These are phyloP conservation scores for Hetaerina americana DNA, from an alignment of 1,140 invertebrate genomes.

Conservation along the genomic window DNA sequence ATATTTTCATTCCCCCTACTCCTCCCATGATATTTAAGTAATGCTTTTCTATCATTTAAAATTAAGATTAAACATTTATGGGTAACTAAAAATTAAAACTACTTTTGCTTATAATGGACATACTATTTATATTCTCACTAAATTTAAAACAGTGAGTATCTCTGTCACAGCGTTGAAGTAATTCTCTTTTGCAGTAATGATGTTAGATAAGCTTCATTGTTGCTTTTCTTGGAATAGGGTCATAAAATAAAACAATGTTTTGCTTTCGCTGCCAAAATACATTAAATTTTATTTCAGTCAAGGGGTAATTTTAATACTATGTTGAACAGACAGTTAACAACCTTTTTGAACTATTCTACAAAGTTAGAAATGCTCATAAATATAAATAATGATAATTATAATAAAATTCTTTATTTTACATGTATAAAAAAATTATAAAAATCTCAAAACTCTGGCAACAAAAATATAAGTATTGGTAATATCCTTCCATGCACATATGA, in stretches of 20 bases:
- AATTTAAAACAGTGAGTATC: too few species aligned
- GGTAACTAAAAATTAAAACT: too few species aligned
- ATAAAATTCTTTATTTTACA: slow-evolving; percentile 1
- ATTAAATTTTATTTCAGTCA: slow-evolving; percentile 1
- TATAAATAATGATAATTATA: slow-evolving; percentile 1
- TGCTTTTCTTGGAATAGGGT: neutral
- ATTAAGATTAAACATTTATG: too few species aligned
- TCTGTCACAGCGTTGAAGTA: too few species aligned
- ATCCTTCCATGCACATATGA: neutral
- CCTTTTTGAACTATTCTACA: neutral
- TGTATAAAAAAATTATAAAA: neutral
- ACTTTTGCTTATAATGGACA: too few species aligned
- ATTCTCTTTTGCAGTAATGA: too few species aligned
- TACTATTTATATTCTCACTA: too few species aligned
- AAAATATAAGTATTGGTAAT: slow-evolving; percentile 1
- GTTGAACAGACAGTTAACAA: neutral
- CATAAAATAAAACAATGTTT: neutral
- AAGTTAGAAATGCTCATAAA: neutral
- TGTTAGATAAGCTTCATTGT: too few species aligned
- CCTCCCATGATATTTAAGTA: too few species aligned
- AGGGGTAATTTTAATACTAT: neutral
- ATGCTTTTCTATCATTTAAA: too few species aligned
- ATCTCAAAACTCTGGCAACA: neutral
- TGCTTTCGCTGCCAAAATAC: neutral
- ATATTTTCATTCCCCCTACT: too few species aligned